These are phyloP conservation scores for Meriones unguiculatus DNA, from an alignment of 2,113 vertebrate species.

Conservation along the genomic window DNA sequence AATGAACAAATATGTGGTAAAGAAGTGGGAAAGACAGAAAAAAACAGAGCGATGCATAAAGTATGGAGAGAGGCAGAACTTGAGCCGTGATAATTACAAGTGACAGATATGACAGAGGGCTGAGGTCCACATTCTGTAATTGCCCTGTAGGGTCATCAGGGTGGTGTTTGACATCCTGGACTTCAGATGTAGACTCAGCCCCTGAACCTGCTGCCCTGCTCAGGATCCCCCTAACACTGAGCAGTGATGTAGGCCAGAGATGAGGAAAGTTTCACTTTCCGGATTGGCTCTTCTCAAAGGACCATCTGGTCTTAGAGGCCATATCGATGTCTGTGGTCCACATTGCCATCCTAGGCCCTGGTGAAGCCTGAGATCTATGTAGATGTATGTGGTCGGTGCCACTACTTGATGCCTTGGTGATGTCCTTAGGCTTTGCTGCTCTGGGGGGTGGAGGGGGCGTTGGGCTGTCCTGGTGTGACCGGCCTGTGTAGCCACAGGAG, in stretches of 20 bases:
- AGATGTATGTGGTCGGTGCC: neutral
- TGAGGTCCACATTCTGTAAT: neutral
- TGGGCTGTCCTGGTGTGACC: neutral
- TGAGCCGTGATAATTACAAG: neutral
- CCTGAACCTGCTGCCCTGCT: neutral
- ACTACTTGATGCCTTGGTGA: neutral
- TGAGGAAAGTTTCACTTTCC: neutral
- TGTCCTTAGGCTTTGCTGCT: neutral
- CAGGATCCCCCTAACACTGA: neutral
- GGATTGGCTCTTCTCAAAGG: neutral
- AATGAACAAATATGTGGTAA: neutral
- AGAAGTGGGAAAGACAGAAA: neutral
- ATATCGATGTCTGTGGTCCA: neutral
- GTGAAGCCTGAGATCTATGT: neutral
- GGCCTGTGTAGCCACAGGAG: neutral
- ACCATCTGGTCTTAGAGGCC: neutral
- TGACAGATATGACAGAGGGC: neutral
- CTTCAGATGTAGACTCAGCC: neutral
- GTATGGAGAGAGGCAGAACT: neutral
- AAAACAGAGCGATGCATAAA: neutral
- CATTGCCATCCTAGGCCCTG: neutral
- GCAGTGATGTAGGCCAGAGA: neutral
- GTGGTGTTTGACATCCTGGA: neutral
- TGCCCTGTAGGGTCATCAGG: neutral
- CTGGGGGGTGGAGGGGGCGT: no score